Evolutionary conservation across 2,113 vertebrate species (phyloP).

Genomic region (Piliocolobus tephrosceles): DNA sequence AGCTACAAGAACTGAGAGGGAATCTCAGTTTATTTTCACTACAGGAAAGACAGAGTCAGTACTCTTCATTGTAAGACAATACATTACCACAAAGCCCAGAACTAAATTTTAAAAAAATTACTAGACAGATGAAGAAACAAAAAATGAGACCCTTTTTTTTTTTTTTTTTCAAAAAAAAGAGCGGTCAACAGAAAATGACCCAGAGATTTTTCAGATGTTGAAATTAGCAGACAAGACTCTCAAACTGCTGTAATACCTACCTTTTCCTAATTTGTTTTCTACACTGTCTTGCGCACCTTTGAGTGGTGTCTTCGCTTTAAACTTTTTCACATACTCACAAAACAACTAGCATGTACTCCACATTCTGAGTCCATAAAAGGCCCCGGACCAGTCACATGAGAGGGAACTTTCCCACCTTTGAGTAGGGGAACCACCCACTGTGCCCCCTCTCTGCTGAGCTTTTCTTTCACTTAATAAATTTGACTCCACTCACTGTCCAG

Average conservation of each 20-base stretch:
- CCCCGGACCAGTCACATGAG: no score
- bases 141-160: neutral
- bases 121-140: neutral
- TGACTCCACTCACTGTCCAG: no score
- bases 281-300: no score
- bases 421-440: no score
- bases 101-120: neutral
- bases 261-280: no score
- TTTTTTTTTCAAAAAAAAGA: neutral
- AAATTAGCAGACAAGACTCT: neutral
- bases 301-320: no score
- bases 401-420: no score
- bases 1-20: neutral
- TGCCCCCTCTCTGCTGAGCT: no score
- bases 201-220: neutral
- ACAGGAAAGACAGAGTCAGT: neutral
- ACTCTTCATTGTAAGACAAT: neutral
- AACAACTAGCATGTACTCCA: no score
- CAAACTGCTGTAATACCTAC: neutral
- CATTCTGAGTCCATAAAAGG: no score
- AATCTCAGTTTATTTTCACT: neutral
- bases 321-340: no score
- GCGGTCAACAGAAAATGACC: neutral
- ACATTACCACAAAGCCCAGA: neutral
- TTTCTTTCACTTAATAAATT: no score